Evolutionary conservation across 2,797 vertebrate genomes (phyloP).

Genomic region (Alosa sapidissima): DNA sequence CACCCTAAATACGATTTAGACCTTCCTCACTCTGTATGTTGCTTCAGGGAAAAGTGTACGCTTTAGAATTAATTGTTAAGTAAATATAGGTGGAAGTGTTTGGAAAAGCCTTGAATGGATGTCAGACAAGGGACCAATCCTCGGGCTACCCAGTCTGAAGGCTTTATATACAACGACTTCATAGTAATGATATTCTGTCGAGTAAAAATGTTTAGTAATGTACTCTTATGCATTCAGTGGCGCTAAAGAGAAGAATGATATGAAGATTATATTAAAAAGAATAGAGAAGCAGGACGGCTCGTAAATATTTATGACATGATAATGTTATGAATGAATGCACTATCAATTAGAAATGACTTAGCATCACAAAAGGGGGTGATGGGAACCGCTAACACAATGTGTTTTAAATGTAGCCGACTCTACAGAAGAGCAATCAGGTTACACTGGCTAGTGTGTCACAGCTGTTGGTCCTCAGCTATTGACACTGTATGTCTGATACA

Average conservation of each 20-base stretch:
- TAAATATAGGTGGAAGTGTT: slow-evolving; percentile 2
- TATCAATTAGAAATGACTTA: background rate
- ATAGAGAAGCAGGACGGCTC: background rate
- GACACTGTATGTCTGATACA: background rate
- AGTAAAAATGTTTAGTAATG: background rate
- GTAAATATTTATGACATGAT: slow-evolving; percentile 6
- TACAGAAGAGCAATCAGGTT: background rate
- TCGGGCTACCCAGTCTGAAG: background rate
- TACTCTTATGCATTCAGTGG: background rate
- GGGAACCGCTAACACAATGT: background rate
- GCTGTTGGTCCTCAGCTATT: slow-evolving; percentile 4
- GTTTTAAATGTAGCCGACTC: background rate
- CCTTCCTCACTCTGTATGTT: background rate
- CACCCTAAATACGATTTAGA: background rate
- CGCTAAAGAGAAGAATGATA: background rate
- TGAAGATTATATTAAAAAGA: background rate
- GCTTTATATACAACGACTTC: background rate
- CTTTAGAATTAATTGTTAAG: slow-evolving; percentile 4
- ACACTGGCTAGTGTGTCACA: background rate
- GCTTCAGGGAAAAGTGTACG: background rate
- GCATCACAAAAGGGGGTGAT: slow-evolving; percentile 1
- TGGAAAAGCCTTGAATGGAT: slow-evolving; percentile 4
- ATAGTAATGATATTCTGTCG: background rate
- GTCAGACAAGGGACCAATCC: background rate
- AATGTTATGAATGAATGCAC: background rate